phyloP scores from a whole-genome alignment of 2,113 vertebrate species.

The Tenebrosternarchus preto region DNA sequence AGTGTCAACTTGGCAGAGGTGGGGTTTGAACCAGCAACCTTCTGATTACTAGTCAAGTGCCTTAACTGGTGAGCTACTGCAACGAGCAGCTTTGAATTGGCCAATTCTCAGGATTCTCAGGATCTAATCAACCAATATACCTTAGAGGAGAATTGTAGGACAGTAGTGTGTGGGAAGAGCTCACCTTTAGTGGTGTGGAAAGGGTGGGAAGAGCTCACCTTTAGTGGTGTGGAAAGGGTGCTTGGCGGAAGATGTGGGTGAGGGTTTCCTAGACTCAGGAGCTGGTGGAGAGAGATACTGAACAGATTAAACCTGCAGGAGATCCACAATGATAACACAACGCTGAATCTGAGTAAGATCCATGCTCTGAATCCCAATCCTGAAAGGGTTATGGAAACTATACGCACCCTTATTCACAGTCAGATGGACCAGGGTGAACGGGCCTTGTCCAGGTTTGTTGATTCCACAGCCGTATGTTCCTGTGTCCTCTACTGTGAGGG shows the following conservation, averaged over 20 bases:
- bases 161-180: no score
- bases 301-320: neutral
- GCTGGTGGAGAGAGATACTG: neutral
- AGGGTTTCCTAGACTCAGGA: neutral
- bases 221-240: no score
- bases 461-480: slow-evolving; percentile 13
- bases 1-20: no score
- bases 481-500: neutral
- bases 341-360: neutral
- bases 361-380: neutral
- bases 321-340: neutral
- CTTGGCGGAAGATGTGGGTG: neutral
- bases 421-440: neutral
- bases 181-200: no score
- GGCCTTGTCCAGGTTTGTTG: neutral
- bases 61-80: no score
- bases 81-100: no score
- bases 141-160: neutral
- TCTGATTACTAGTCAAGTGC: no score
- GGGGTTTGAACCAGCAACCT: no score
- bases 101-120: no score
- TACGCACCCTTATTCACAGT: neutral
- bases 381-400: neutral
- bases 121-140: neutral
- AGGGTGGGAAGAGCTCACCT: no score